phyloP scores from a whole-genome alignment of 92 coral and sea anemone species.

The Zoanthus sansibaricus region DNA sequence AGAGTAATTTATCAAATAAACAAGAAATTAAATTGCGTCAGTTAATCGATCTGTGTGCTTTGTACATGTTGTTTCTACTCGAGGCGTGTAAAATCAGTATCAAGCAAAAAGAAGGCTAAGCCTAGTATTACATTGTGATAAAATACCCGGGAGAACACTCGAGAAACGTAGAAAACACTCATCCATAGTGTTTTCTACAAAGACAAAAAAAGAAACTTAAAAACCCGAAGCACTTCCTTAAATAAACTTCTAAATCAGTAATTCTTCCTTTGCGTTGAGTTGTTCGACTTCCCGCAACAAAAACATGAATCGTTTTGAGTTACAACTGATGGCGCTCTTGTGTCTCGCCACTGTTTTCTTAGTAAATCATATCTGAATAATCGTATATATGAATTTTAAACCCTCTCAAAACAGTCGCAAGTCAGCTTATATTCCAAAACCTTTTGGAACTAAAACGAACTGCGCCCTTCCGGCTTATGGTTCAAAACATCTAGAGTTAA shows the following conservation, averaged over 20 bases:
- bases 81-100: too few species aligned
- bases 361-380: conserved; percentile 10
- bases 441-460: neutral
- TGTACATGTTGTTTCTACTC: too few species aligned
- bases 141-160: too few species aligned
- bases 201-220: neutral
- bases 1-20: too few species aligned
- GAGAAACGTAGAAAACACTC: too few species aligned
- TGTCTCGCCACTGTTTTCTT: conserved; percentile 8
- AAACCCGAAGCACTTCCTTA: neutral
- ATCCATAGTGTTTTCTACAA: neutral
- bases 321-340: neutral
- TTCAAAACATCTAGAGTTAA: neutral
- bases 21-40: too few species aligned
- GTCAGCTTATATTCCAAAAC: neutral
- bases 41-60: too few species aligned
- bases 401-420: neutral
- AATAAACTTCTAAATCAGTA: neutral
- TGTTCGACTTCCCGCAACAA: neutral
- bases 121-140: too few species aligned
- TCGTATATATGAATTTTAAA: conserved; percentile 1
- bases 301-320: neutral
- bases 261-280: neutral
- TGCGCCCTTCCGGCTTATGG: conserved; percentile 30
- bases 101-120: too few species aligned